phyloP scores from a whole-genome alignment of 2,797 vertebrate species.

The Myotis myotis region DNA sequence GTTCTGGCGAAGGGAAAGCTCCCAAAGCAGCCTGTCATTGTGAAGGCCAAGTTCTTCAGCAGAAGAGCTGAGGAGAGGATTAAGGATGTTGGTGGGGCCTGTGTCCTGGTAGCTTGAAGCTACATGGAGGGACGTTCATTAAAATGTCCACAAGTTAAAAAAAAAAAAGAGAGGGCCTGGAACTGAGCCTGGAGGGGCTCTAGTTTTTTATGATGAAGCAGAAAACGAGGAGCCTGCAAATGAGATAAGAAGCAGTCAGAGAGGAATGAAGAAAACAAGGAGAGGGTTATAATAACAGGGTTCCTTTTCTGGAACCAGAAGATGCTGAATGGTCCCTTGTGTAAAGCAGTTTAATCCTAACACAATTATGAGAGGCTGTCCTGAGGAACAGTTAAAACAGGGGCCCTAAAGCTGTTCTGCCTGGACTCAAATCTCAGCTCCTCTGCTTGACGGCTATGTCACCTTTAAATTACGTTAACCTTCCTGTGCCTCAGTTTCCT shows the following conservation, averaged over 20 bases:
- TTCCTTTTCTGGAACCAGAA: not conserved
- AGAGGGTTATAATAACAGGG: not conserved
- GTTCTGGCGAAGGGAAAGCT: no score
- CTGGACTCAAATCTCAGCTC: not conserved
- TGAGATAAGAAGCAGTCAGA: not conserved
- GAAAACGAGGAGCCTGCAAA: not conserved
- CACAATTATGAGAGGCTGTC: not conserved
- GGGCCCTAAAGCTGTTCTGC: not conserved
- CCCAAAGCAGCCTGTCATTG: no score
- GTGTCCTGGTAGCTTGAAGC: no score
- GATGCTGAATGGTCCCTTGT: not conserved
- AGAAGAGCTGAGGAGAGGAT: no score
- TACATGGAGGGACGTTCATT: no score
- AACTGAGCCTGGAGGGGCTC: not conserved
- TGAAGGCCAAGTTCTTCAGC: no score
- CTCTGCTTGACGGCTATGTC: not conserved
- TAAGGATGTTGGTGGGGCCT: no score
- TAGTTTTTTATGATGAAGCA: not conserved
- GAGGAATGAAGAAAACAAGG: not conserved
- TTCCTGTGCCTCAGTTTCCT: not conserved
- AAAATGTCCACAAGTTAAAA: no score
- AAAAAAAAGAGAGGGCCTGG: not conserved
- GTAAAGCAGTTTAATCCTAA: not conserved
- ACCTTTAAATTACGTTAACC: not conserved
- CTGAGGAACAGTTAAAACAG: not conserved